Base-by-base conservation (phyloP, 2,113 vertebrate genomes). In the Pterocles orientalis region DNA sequence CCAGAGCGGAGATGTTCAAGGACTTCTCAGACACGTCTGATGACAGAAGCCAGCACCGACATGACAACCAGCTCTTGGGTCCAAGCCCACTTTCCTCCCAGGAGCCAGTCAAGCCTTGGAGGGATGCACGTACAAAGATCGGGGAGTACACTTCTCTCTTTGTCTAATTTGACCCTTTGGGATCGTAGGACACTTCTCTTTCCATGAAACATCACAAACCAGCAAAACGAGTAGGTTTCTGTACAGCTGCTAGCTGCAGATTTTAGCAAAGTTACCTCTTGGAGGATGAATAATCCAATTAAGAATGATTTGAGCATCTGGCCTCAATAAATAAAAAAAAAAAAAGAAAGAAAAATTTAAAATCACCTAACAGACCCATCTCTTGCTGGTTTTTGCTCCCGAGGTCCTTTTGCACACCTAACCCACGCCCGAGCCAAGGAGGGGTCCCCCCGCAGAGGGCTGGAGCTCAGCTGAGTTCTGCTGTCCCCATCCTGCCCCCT, bases 161-260 rank as follows among this genome's bases (percentile, higher is more conserved):
- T 33, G 24, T 45, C 68, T 14, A 5, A 36, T 8, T 34, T 24
- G 11, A 15, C 62, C 68, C 87, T 43, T 3, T 11, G 54, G 87
- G 23, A 61, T 5, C 0, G 2, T 82, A 93, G 85, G 92, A 90
- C 92, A 95, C 92, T 95, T 96, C 95, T 97, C 96, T 93, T 97
- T 95, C 95, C 95, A 95, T 79, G 75, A 68, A 64, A 34, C 3
- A 1, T 2, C n/a, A 47, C 25, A 57, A 60, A 41, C 18, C 31
- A 33, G 12, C 90, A 45, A 43, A 79, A 70, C 17, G 25, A 50
- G 13, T 41, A 41, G 2, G 18, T n/a, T 71, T 75, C 47, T 34
- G 14, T 8, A 12, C 9, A 56, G 21, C 45, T 18, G 15, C 34
- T 61, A 9, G 11, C 34, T 71, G 62, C 36, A 65, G 4, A 24